Percentiles rank a stretch among this genome's conserved stretches.
phyloP scores from a whole-genome alignment of 2,888 invertebrate species.

The Euplexia lucipara region DNA sequence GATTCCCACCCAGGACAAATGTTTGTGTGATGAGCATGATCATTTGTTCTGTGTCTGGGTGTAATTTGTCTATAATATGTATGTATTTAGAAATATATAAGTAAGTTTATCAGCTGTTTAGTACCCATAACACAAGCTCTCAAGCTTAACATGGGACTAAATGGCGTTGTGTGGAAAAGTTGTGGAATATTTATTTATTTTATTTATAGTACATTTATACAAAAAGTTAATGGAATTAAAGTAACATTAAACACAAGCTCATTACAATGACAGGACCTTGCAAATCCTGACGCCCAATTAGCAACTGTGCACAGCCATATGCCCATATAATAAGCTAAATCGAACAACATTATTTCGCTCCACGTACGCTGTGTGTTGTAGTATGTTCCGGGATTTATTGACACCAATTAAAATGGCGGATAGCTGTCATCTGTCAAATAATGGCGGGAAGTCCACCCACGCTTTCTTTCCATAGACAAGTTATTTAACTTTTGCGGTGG shows the following conservation, averaged over 20 bases:
- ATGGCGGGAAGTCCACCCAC: slow-evolving; percentile 82
- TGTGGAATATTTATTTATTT: no score
- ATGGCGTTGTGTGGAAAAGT: no score
- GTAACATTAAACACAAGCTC: not conserved
- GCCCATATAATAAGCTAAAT: slow-evolving; percentile 42
- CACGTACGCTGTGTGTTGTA: slow-evolving; percentile 53
- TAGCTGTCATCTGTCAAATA: slow-evolving; percentile 81
- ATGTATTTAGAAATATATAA: no score
- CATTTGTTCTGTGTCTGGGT: no score
- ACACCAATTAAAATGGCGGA: slow-evolving; percentile 75
- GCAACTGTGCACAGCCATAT: slow-evolving; percentile 25
- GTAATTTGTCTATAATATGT: no score
- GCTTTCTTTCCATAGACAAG: slow-evolving; percentile 77
- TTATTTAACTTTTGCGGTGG: slow-evolving; percentile 69
- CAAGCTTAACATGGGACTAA: no score
- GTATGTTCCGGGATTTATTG: slow-evolving; percentile 59
- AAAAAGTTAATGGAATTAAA: not conserved
- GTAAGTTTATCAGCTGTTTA: no score
- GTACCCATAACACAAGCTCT: no score
- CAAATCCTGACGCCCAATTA: slow-evolving; percentile 24
- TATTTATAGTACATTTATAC: not conserved
- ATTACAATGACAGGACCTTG: not conserved
- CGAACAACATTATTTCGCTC: slow-evolving; percentile 49
- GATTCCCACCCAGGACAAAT: no score
- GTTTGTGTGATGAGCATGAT: no score